A percentile compares a stretch with the other conserved stretches of the same genome.
Evolutionary conservation across 1,140 invertebrate genomes (phyloP).

Genomic region (Latrodectus geometricus): DNA sequence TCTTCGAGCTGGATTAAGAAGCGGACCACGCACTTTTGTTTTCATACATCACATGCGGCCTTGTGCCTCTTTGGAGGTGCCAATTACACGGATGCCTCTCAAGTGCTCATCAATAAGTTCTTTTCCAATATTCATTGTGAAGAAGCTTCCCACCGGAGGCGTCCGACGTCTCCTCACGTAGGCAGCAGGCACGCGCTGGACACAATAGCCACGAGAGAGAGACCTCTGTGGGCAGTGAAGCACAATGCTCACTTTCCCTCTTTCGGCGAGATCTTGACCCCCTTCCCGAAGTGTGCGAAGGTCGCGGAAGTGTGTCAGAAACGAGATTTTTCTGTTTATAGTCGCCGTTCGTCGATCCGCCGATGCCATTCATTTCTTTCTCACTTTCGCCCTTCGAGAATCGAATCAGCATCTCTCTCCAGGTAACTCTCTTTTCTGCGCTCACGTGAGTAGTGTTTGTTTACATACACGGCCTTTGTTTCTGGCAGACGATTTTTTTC

Average conservation of each 20-base stretch:
- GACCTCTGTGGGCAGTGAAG: conserved; percentile 4
- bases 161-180: too few species aligned
- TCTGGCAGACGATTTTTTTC: neutral
- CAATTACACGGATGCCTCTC: too few species aligned
- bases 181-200: neutral
- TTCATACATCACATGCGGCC: too few species aligned
- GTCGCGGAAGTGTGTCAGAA: conserved; percentile 45
- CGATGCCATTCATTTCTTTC: conserved; percentile 7
- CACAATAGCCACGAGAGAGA: neutral
- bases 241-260: conserved; percentile 25
- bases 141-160: too few species aligned
- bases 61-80: too few species aligned
- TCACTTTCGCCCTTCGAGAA: conserved; percentile 23
- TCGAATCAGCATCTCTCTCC: neutral
- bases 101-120: too few species aligned
- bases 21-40: too few species aligned
- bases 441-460: neutral
- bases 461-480: neutral
- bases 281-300: conserved; percentile 47
- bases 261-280: neutral
- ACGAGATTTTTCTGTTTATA: conserved; percentile 32
- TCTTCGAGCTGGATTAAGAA: too few species aligned
- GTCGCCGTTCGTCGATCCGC: conserved; percentile 1
- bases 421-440: conserved; percentile 5
- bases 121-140: too few species aligned